These are phyloP conservation scores for Oxytorus armatus DNA, from an alignment of 2,888 invertebrate species.

Conservation along the genomic window DNA sequence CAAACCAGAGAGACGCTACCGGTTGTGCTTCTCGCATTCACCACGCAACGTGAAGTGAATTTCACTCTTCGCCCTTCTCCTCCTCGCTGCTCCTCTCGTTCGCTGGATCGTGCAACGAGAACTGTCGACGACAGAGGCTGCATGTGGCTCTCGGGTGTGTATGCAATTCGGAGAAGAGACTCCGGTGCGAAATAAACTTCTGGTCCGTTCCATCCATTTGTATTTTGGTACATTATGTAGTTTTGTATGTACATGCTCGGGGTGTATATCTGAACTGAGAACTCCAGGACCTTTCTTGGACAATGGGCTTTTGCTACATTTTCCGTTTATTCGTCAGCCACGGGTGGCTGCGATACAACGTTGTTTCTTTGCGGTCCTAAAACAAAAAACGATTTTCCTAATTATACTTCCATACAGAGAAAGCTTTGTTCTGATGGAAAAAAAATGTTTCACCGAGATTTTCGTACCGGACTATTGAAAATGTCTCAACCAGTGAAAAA, in stretches of 20 bases:
- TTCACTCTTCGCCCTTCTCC: conserved; percentile 9
- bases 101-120: conserved; percentile 67
- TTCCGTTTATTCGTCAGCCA: no score
- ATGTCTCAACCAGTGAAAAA: no score
- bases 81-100: conserved; percentile 24
- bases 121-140: conserved; percentile 72
- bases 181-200: conserved; percentile 75
- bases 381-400: no score
- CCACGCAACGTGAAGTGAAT: conserved; percentile 25
- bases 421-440: no score
- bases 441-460: no score
- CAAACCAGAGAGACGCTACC: conserved; percentile 23
- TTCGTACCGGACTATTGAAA: no score
- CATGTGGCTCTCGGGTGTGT: conserved; percentile 35
- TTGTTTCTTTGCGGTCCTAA: no score
- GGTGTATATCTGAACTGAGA: no score
- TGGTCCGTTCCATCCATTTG: conserved; percentile 58
- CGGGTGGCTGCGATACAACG: no score
- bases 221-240: neutral
- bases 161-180: conserved; percentile 44
- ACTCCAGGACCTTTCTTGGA: no score
- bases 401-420: no score
- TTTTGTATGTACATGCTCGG: neutral
- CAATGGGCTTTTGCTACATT: no score
- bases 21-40: conserved; percentile 36